Percentiles rank a stretch among this genome's conserved stretches.
Conservation (phyloP, 37 sponge, comb jelly and placozoan genomes). For the Ianthella basta region DNA sequence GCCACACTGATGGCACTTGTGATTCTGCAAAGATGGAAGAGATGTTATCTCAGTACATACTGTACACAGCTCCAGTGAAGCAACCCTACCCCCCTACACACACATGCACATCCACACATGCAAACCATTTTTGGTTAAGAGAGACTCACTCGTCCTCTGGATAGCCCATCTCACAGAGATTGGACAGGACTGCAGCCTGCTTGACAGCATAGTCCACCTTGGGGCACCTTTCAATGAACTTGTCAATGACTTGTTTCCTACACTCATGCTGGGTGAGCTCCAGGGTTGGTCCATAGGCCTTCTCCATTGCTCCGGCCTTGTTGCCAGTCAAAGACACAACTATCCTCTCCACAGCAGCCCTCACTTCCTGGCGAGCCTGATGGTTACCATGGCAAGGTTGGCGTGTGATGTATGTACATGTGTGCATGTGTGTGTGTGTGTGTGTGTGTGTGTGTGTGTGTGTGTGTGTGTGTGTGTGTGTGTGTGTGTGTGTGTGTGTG, state of each 20-base stretch:
- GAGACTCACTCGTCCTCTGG: slow-evolving; percentile 3
- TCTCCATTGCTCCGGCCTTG: slow-evolving; percentile 16
- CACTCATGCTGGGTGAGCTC: not conserved
- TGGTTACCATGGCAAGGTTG: not conserved
- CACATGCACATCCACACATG: too few species aligned
- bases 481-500: too few species aligned
- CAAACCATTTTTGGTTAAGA: too few species aligned
- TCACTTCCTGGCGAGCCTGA: not conserved
- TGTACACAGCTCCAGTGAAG: too few species aligned
- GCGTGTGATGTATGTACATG: not conserved
- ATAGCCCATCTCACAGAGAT: slow-evolving; percentile 54
- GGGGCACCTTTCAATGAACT: slow-evolving; percentile 9
- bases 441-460: not conserved
- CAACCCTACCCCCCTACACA: too few species aligned
- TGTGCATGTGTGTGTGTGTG: not conserved
- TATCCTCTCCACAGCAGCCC: slow-evolving; percentile 3
- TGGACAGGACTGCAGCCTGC: slow-evolving; percentile 45
- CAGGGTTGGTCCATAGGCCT: not conserved
- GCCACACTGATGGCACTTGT: slow-evolving; percentile 16
- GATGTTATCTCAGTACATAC: not conserved
- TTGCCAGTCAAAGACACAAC: not conserved
- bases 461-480: too few species aligned
- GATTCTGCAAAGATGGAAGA: slow-evolving; percentile 15
- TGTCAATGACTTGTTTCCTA: not conserved
- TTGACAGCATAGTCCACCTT: slow-evolving; percentile 60